Evolutionary conservation across 2,888 invertebrate genomes (phyloP).

Genomic region (Deilephila elpenor): DNA sequence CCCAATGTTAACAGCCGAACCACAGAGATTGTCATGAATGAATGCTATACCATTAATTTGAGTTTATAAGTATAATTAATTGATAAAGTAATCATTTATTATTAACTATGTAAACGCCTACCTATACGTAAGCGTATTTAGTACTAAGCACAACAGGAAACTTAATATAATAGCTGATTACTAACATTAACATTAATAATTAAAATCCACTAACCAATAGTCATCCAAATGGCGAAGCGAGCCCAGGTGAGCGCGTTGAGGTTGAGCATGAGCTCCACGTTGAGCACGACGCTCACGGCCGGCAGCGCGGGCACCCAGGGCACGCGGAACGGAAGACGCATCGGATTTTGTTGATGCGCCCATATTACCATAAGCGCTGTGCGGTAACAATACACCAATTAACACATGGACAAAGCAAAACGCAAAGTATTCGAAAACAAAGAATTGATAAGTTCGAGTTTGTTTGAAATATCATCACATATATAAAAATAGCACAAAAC

Average conservation of each 20-base stretch:
- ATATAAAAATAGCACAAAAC: no score
- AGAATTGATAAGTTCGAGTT: no score
- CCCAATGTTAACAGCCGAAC: no score
- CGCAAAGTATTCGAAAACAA: background rate
- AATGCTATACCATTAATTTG: no score
- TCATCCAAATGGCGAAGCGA: conserved; percentile 94
- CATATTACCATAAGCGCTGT: conserved; percentile 89
- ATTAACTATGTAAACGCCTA: no score
- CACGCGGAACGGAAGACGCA: conserved; percentile 90
- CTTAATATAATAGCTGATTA: background rate
- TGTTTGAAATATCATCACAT: no score
- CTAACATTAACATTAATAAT: background rate
- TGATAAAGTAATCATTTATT: no score
- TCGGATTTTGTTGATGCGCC: conserved; percentile 90
- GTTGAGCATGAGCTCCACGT: conserved; percentile 93
- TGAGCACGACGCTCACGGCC: conserved; percentile 91
- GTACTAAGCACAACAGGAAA: no score
- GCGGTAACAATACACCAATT: conserved; percentile 22
- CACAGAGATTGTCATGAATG: no score
- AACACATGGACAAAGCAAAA: background rate
- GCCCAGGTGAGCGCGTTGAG: conserved; percentile 93
- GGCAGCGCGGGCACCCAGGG: conserved; percentile 93
- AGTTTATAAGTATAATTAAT: no score
- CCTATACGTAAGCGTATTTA: no score
- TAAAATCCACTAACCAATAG: conserved; percentile 85